These are phyloP conservation scores for Orthosia gracilis DNA, from an alignment of 2,888 invertebrate genomes.

Conservation along the genomic window DNA sequence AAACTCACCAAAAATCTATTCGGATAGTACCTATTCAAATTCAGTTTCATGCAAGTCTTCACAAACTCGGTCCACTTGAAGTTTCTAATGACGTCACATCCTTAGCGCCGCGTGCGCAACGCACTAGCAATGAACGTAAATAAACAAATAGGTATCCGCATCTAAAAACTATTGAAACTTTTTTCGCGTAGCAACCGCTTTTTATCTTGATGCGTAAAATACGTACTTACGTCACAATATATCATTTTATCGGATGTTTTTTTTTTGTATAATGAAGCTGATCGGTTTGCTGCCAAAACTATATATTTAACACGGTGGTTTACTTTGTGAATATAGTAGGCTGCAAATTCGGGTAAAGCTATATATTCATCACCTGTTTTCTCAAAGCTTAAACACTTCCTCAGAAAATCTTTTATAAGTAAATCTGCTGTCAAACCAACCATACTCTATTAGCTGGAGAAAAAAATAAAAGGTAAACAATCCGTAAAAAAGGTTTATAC, in stretches of 20 bases:
- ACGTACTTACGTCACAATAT: slow-evolving; percentile 9
- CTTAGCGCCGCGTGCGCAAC: slow-evolving; percentile 75
- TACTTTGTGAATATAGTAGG: no score
- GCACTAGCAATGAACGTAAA: slow-evolving; percentile 75
- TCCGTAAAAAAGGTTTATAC: no score
- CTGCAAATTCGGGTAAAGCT: no score
- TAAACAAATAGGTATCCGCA: slow-evolving; percentile 76
- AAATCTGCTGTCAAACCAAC: no score
- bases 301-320: neutral
- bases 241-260: slow-evolving; percentile 4
- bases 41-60: slow-evolving; percentile 18
- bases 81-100: slow-evolving; percentile 63
- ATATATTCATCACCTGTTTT: no score
- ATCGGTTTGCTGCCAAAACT: slow-evolving; percentile 8
- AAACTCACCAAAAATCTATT: neutral
- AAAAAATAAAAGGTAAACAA: no score
- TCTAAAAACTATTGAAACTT: slow-evolving; percentile 32
- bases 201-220: neutral
- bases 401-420: no score
- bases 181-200: slow-evolving; percentile 50
- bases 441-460: no score
- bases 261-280: slow-evolving; percentile 17
- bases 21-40: slow-evolving; percentile 3
- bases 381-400: no score
- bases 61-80: slow-evolving; percentile 47